Conservation (phyloP, 2,888 invertebrate species). For the Stratiomys singularior region DNA sequence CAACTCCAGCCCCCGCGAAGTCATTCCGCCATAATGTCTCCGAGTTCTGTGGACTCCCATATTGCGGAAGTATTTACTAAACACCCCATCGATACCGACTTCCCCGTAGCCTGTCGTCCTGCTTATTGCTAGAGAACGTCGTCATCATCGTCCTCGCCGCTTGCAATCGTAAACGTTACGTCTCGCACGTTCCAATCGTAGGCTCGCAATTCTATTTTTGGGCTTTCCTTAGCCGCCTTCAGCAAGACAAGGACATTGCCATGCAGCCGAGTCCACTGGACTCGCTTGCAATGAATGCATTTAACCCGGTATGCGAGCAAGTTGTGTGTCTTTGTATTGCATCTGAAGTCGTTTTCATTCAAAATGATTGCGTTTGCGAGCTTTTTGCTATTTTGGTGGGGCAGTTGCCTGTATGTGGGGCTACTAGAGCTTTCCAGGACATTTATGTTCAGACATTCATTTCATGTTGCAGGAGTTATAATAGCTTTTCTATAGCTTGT, state of each 20-base stretch:
- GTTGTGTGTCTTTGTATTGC: conserved; percentile 12
- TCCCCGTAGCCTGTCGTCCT: neutral
- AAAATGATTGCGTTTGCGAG: neutral
- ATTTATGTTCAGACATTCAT: neutral
- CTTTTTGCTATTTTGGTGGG: neutral
- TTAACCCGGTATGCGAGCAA: neutral
- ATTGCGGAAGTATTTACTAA: conserved; percentile 41
- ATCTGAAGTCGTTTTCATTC: conserved; percentile 15
- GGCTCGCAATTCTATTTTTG: conserved; percentile 38
- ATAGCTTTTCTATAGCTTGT: neutral
- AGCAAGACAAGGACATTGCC: conserved; percentile 34
- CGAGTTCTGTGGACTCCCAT: neutral
- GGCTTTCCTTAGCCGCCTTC: conserved; percentile 10
- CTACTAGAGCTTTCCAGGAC: neutral
- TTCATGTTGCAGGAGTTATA: neutral
- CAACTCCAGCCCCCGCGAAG: neutral
- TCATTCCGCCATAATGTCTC: conserved; percentile 20
- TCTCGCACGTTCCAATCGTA: conserved; percentile 2
- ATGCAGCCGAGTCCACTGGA: neutral
- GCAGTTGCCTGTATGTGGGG: neutral
- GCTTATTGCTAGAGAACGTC: neutral
- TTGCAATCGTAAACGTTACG: conserved; percentile 2
- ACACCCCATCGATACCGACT: conserved; percentile 29
- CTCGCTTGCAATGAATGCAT: conserved; percentile 24
- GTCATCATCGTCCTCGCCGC: neutral